Evolutionary conservation across 2,888 invertebrate species (phyloP).

Genomic region (Chaetogeoica ovagalla): DNA sequence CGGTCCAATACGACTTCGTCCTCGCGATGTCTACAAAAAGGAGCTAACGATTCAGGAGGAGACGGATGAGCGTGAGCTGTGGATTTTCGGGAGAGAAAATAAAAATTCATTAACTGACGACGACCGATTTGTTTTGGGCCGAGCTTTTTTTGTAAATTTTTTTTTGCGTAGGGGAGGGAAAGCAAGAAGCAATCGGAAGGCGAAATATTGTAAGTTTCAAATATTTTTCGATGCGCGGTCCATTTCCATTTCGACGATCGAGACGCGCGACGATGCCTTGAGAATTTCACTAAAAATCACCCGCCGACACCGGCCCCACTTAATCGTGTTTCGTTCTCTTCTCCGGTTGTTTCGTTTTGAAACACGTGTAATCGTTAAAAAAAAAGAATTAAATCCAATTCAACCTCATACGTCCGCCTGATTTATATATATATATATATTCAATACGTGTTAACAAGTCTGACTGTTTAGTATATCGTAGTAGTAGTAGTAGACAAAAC

Average conservation of each 20-base stretch:
- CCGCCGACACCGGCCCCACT: slow-evolving; percentile 32
- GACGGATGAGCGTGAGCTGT: no score
- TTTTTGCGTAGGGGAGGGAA: no score
- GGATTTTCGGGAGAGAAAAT: no score
- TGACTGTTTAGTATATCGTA: not conserved
- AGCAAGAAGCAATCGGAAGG: no score
- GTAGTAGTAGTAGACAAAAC: not conserved
- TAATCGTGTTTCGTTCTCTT: not conserved
- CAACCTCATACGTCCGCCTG: slow-evolving; percentile 19
- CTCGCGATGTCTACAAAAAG: no score
- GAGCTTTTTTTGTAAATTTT: no score
- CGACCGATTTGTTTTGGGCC: no score
- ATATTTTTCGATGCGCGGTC: not conserved
- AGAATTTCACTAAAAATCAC: not conserved
- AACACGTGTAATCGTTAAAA: not conserved
- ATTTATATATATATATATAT: slow-evolving; percentile 12
- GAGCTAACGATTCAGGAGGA: no score
- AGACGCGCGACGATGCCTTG: slow-evolving; percentile 17
- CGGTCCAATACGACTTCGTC: no score
- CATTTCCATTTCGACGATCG: not conserved
- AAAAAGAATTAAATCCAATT: slow-evolving; percentile 11
- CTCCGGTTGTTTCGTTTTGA: not conserved
- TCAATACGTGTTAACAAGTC: not conserved
- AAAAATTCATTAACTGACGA: no score
- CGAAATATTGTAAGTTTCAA: no score